Evolutionary conservation across 2,113 vertebrate genomes (phyloP).

Genomic region (Zosterops hypoxanthus): DNA sequence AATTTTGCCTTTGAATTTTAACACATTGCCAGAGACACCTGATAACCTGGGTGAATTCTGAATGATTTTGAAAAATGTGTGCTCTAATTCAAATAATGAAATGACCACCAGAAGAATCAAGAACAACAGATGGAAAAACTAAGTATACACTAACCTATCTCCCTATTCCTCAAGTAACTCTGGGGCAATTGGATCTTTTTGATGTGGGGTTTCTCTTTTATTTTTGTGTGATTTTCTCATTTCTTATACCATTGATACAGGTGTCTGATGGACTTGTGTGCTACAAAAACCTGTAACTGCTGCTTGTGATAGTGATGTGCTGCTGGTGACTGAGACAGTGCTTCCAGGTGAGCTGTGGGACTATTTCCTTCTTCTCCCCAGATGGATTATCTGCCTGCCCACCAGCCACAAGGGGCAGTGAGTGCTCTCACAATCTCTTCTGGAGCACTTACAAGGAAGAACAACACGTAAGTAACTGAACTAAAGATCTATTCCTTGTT

Average conservation of each 20-base stretch:
- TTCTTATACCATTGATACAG: background rate
- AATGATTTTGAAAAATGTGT: background rate
- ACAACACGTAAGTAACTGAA: background rate
- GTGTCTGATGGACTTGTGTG: background rate
- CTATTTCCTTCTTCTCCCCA: background rate
- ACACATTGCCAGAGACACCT: background rate
- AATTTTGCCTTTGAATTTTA: background rate
- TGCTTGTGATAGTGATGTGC: background rate
- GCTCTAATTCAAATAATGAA: background rate
- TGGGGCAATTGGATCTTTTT: background rate
- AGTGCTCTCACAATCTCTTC: background rate
- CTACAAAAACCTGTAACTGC: background rate
- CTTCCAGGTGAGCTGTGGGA: background rate
- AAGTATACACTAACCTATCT: background rate
- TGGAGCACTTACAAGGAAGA: background rate
- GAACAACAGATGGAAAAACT: background rate
- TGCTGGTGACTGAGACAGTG: fast-evolving
- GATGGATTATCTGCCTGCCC: background rate
- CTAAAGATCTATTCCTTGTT: background rate
- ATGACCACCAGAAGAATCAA: background rate
- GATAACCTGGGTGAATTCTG: background rate
- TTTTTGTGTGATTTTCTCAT: background rate
- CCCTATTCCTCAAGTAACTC: background rate
- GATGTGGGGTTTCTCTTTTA: background rate
- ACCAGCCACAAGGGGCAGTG: background rate